These are phyloP conservation scores for Quadroppia sp. DNA, from an alignment of 2,888 invertebrate genomes.

Conservation along the genomic window DNA sequence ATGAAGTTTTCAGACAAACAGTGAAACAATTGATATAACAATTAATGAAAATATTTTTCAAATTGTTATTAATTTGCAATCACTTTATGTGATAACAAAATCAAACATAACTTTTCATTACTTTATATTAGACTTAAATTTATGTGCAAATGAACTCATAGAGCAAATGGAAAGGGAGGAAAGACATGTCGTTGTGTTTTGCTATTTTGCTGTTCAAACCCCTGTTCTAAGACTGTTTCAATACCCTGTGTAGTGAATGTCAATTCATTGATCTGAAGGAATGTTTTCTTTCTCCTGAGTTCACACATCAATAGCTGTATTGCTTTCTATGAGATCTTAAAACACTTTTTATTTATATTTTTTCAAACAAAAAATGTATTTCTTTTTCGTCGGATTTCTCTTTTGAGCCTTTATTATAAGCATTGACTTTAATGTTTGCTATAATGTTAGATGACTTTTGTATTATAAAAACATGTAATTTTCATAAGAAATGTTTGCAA, in stretches of 20 bases:
- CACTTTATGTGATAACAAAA: too few species aligned
- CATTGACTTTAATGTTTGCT: background rate
- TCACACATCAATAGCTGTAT: background rate
- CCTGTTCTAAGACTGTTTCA: too few species aligned
- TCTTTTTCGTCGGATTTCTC: background rate
- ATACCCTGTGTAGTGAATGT: background rate
- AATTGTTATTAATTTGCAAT: too few species aligned
- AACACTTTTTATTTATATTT: slow-evolving; percentile 23
- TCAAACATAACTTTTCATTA: too few species aligned
- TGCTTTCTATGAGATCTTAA: slow-evolving; percentile 18
- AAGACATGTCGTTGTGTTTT: too few species aligned
- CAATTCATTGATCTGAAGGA: slow-evolving; percentile 14
- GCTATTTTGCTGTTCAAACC: too few species aligned
- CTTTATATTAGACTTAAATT: too few species aligned
- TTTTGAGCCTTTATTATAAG: background rate
- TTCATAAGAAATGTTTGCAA: background rate
- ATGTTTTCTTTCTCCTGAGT: background rate
- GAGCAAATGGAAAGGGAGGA: too few species aligned
- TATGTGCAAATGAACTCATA: too few species aligned
- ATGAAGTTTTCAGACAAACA: too few species aligned
- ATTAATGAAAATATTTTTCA: too few species aligned
- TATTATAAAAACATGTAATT: background rate
- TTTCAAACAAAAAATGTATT: background rate
- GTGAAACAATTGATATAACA: too few species aligned
- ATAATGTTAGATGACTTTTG: background rate